phyloP scores from a whole-genome alignment of 1,140 invertebrate genomes.

The Drosophila burlai region DNA sequence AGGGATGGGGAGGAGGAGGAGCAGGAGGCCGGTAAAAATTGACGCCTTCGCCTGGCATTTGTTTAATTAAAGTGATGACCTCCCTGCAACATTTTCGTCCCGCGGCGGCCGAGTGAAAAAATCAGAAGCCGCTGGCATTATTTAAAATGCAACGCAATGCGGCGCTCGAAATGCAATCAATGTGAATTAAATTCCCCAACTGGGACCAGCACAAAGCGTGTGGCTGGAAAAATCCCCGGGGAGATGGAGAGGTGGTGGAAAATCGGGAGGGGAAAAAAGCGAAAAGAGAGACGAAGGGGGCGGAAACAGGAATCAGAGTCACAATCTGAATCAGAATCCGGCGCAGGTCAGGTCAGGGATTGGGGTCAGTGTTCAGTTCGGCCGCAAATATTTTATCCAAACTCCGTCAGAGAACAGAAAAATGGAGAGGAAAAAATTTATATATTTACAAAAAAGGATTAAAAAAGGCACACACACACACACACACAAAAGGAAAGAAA shows the following conservation, averaged over 20 bases:
- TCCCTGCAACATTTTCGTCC: conserved; percentile 7
- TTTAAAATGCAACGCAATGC: conserved; percentile 83
- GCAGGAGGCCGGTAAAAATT: conserved; percentile 27
- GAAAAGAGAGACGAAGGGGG: background rate
- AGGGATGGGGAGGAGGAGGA: too few relatives aligned
- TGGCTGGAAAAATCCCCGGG: conserved; percentile 13
- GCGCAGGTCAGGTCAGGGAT: conserved; percentile 46
- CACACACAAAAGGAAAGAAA: background rate
- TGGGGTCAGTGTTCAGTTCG: conserved; percentile 57
- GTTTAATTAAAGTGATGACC: conserved; percentile 80
- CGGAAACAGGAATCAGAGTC: conserved; percentile 32
- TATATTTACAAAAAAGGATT: conserved; percentile 49
- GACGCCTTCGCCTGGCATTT: conserved; percentile 74
- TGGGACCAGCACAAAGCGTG: conserved; percentile 48
- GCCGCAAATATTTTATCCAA: conserved; percentile 72
- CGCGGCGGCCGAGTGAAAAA: conserved; percentile 31
- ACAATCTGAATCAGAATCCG: conserved; percentile 49
- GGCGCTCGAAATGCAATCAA: conserved; percentile 80
- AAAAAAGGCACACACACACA: background rate
- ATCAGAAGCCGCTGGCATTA: conserved; percentile 78
- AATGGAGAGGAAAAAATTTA: conserved; percentile 27
- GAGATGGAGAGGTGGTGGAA: background rate
- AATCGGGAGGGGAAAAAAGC: background rate
- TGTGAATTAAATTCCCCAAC: conserved; percentile 79
- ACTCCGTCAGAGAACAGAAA: conserved; percentile 32